phyloP scores from a whole-genome alignment of 2,888 invertebrate genomes.

The Heliconius aoede region DNA sequence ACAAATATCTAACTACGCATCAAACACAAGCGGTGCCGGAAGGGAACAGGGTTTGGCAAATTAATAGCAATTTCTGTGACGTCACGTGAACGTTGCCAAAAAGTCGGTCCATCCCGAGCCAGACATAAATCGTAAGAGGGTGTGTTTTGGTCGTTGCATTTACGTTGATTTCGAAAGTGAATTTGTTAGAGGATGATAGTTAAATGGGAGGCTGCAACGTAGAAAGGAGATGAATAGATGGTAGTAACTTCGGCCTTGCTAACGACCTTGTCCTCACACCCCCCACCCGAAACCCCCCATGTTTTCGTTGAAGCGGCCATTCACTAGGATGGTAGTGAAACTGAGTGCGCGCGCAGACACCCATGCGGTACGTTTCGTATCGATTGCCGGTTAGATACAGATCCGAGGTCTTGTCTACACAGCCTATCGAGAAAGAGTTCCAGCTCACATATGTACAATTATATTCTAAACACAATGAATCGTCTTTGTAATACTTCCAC shows the following conservation, averaged over 20 bases:
- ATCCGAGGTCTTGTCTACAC: conserved; percentile 60
- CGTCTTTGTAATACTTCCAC: conserved; percentile 6
- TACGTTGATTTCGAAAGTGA: conserved; percentile 71
- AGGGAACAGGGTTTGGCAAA: conserved; percentile 24
- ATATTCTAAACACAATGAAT: conserved; percentile 51
- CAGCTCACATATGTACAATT: conserved; percentile 47
- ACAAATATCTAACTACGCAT: conserved; percentile 19
- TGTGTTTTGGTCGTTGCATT: conserved; percentile 68
- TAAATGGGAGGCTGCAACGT: conserved; percentile 42
- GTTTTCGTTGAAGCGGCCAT: conserved; percentile 72
- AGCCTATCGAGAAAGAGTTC: conserved; percentile 51
- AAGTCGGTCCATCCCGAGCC: conserved; percentile 49
- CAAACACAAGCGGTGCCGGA: conserved; percentile 22
- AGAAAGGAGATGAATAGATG: conserved; percentile 64
- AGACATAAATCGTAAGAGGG: conserved; percentile 62
- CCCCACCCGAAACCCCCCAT: conserved; percentile 60
- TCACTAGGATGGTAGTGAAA: conserved; percentile 70
- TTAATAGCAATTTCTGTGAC: conserved; percentile 33
- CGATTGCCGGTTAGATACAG: conserved; percentile 68
- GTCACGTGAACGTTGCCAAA: conserved; percentile 42
- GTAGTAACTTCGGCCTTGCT: conserved; percentile 75
- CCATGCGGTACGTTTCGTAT: conserved; percentile 66
- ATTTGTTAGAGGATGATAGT: conserved; percentile 59
- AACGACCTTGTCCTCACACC: conserved; percentile 73
- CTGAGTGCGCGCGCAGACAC: conserved; percentile 77